Evolutionary conservation across 2,797 vertebrate genomes (phyloP).

Genomic region (Cheirogaleus major): DNA sequence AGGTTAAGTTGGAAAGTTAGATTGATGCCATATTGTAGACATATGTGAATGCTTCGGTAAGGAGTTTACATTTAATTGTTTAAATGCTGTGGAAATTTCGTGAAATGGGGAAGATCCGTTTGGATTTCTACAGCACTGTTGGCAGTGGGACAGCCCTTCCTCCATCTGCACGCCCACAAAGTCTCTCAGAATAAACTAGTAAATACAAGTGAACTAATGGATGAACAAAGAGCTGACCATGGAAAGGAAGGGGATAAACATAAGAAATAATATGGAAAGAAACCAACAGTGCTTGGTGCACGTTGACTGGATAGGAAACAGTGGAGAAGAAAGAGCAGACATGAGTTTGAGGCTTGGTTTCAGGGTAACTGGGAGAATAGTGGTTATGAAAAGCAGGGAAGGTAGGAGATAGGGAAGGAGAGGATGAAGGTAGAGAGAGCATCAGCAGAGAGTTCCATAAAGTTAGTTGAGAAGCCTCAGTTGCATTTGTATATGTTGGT

Average conservation of each 20-base stretch:
- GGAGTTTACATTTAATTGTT: background rate
- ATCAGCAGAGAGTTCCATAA: background rate
- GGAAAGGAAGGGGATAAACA: background rate
- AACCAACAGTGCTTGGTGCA: background rate
- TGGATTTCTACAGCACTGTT: background rate
- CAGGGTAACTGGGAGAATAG: background rate
- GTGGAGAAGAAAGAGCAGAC: background rate
- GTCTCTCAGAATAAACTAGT: background rate
- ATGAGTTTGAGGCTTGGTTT: background rate
- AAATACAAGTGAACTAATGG: background rate
- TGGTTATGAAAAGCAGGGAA: background rate
- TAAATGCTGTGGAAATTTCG: background rate
- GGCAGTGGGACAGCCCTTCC: background rate
- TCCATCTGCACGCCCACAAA: background rate
- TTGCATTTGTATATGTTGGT: background rate
- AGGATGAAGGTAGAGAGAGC: background rate
- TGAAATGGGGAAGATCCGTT: background rate
- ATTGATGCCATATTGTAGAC: background rate
- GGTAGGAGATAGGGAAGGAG: background rate
- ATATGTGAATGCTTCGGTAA: background rate
- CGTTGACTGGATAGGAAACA: background rate
- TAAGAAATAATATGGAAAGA: background rate
- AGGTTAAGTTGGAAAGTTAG: slow-evolving; percentile 26
- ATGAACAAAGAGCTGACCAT: background rate
- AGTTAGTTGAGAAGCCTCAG: background rate